Conservation (phyloP, 2,113 vertebrate genomes). For the Pygoscelis antarcticus region DNA sequence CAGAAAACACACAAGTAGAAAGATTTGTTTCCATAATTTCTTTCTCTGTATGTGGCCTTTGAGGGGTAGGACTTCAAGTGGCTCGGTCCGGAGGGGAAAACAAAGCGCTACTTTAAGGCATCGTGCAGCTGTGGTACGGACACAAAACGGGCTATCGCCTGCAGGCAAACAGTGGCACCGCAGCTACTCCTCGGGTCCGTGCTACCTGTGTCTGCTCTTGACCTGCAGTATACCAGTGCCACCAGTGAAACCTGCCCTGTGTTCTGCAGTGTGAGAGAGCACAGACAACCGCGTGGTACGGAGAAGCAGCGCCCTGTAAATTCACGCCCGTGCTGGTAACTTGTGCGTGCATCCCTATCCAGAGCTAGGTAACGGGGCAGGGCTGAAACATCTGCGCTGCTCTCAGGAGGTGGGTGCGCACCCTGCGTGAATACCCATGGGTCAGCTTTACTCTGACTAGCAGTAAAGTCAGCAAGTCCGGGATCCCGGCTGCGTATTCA, state of each 20-base stretch:
- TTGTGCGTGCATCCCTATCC: neutral
- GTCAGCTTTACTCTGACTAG: neutral
- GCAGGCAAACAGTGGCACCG: neutral
- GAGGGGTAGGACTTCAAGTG: neutral
- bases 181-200: neutral
- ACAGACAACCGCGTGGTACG: fast-evolving
- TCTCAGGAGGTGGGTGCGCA: neutral
- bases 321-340: too few species aligned
- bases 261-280: too few species aligned
- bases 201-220: neutral
- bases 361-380: neutral
- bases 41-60: neutral
- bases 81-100: neutral
- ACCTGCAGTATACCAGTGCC: fast-evolving
- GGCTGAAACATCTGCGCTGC: neutral
- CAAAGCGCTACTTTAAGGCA: neutral
- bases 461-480: neutral
- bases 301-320: fast-evolving
- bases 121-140: neutral
- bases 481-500: neutral
- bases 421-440: fast-evolving
- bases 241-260: neutral
- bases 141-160: neutral
- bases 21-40: neutral
- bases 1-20: neutral